Percentiles rank a stretch among this genome's conserved stretches.
Conservation (phyloP, 2,113 vertebrate genomes). For the Hippocampus zosterae region DNA sequence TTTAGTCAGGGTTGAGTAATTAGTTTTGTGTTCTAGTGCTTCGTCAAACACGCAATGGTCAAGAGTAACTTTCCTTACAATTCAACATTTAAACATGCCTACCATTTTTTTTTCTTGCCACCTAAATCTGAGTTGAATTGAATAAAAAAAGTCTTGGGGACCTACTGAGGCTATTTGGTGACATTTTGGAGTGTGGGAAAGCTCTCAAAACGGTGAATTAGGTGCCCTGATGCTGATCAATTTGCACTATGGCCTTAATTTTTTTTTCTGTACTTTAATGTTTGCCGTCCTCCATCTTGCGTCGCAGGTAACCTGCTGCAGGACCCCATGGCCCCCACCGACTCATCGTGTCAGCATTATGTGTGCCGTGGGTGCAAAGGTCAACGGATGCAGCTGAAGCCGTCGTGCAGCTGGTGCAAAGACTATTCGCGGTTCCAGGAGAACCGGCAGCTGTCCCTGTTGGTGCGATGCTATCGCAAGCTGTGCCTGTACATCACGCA, state of each 20-base stretch:
- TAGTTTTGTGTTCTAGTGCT: too few species aligned
- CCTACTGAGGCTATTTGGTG: too few species aligned
- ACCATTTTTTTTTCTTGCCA: too few species aligned
- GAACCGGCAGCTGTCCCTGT: constrained; percentile 90
- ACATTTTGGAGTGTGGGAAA: too few species aligned
- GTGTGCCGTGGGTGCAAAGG: constrained; percentile 96
- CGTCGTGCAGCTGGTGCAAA: constrained; percentile 98
- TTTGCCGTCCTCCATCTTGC: not conserved
- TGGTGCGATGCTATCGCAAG: constrained; percentile 96
- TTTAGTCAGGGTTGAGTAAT: not conserved
- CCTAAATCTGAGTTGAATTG: too few species aligned
- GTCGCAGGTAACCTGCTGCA: constrained; percentile 88
- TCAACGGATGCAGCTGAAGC: constrained; percentile 99
- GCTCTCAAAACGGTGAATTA: too few species aligned
- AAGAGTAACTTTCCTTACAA: too few species aligned
- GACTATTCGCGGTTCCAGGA: constrained; percentile 97
- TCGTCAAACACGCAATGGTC: too few species aligned
- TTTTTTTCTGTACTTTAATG: not conserved
- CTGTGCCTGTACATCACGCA: constrained; percentile 93
- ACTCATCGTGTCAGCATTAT: constrained; percentile 97
- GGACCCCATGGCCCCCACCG: constrained; percentile 94
- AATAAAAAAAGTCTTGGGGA: too few species aligned
- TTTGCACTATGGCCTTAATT: too few species aligned
- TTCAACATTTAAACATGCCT: too few species aligned
- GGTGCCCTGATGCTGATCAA: too few species aligned